Percentiles rank a stretch among this genome's conserved stretches.
Evolutionary conservation across 2,888 invertebrate genomes (phyloP).

Genomic region (Macrosiphum euphorbiae): DNA sequence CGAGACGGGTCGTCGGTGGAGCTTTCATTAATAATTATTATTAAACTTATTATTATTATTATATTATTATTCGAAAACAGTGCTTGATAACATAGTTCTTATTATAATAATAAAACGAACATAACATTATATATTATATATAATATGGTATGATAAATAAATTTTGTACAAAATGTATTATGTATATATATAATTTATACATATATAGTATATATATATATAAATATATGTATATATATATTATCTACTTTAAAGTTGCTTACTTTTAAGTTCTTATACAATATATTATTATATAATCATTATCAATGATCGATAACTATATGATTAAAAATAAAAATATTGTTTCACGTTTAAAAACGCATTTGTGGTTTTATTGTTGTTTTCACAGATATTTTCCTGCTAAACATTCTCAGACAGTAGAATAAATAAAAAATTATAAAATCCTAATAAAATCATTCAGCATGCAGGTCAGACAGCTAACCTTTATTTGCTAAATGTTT

Average conservation of each 20-base stretch:
- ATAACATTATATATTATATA: constrained; percentile 5
- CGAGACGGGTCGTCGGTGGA: background rate
- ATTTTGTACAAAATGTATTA: constrained; percentile 64
- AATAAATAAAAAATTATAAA: background rate
- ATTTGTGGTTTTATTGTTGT: constrained; percentile 7
- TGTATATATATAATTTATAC: constrained; percentile 64
- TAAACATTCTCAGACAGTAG: background rate
- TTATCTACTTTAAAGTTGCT: constrained; percentile 64
- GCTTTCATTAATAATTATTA: constrained; percentile 28
- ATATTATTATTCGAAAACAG: constrained; percentile 38
- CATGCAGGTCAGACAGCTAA: background rate
- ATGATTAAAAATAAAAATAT: constrained; percentile 62
- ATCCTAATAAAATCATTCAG: background rate
- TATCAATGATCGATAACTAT: constrained; percentile 61
- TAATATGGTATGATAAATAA: constrained; percentile 52
- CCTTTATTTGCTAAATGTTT: background rate
- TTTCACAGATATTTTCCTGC: background rate
- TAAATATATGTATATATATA: constrained; percentile 48
- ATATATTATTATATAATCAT: constrained; percentile 63
- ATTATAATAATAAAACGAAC: constrained; percentile 42
- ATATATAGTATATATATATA: constrained; percentile 58
- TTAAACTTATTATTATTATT: constrained; percentile 28
- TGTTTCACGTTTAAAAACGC: constrained; percentile 61
- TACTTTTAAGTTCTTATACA: constrained; percentile 63
- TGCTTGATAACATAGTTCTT: constrained; percentile 51